Percentiles rank a stretch among this genome's conserved stretches.
phyloP scores from a whole-genome alignment of 2,888 invertebrate genomes.

The Yponomeuta cagnagella region DNA sequence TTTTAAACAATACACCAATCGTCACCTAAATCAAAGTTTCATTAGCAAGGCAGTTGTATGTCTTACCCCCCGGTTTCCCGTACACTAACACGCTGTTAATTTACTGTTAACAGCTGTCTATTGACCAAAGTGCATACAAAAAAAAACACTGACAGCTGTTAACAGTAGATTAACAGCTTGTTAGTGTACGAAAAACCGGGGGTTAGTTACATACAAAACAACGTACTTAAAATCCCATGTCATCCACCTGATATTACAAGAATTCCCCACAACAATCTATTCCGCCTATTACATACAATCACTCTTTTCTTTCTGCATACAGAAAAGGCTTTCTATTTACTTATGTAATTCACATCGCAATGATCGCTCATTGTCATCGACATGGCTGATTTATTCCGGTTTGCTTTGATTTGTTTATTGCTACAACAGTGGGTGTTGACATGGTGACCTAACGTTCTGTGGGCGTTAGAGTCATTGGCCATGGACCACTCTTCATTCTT shows the following conservation, averaged over 20 bases:
- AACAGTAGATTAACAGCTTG: too few species aligned
- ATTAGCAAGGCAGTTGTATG: too few species aligned
- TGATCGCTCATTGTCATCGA: not conserved
- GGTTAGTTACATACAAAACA: too few species aligned
- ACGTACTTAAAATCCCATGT: not conserved
- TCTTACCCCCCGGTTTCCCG: too few species aligned
- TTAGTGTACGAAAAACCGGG: too few species aligned
- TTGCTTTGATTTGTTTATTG: not conserved
- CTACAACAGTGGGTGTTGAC: not conserved
- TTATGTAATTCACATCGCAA: not conserved
- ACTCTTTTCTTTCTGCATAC: not conserved
- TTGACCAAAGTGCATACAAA: too few species aligned
- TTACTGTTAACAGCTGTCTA: too few species aligned
- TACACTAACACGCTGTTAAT: too few species aligned
- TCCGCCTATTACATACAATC: not conserved
- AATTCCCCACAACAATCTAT: not conserved
- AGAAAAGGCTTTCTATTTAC: not conserved
- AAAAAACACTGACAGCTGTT: too few species aligned
- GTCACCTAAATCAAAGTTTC: too few species aligned
- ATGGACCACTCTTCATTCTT: too few species aligned
- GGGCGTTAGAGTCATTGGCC: not conserved
- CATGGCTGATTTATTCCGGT: not conserved
- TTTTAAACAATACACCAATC: too few species aligned
- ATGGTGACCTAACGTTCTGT: not conserved
- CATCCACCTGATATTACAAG: not conserved